A percentile compares a stretch with the other conserved stretches of the same genome.
Conservation (phyloP, 1,140 invertebrate genomes). For the Oedothorax gibbosus region DNA sequence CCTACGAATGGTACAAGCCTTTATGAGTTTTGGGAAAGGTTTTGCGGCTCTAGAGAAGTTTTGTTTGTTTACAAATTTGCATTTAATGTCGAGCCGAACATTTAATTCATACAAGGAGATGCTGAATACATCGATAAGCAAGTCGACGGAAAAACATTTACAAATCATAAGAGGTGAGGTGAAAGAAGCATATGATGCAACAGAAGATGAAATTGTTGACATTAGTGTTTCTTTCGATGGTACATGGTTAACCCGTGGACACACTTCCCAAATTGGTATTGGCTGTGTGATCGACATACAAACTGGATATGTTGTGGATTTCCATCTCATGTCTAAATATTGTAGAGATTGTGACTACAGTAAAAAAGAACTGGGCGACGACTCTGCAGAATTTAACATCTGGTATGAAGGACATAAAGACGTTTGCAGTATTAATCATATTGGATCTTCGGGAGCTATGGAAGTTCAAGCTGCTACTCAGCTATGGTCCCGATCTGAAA, state of each 20-base stretch:
- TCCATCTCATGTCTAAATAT: not conserved
- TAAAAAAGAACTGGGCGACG: not conserved
- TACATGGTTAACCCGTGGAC: not conserved
- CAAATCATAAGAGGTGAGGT: not conserved
- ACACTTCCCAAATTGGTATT: not conserved
- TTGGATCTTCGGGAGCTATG: too few relatives aligned
- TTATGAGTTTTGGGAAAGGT: too few relatives aligned
- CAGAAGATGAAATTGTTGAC: too few relatives aligned
- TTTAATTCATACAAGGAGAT: constrained; percentile 2
- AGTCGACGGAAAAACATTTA: not conserved
- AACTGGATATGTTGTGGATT: not conserved
- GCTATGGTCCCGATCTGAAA: constrained; percentile 1
- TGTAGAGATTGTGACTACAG: not conserved
- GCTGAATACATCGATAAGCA: not conserved
- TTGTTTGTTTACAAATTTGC: not conserved
- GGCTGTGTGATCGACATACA: constrained; percentile 5
- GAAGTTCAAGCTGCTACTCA: not conserved
- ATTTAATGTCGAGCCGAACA: not conserved
- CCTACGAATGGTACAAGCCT: too few relatives aligned
- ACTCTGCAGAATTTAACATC: not conserved
- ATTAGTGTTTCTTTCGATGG: not conserved
- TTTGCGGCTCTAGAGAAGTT: too few relatives aligned
- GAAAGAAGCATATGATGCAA: not conserved
- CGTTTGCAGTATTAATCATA: too few relatives aligned
- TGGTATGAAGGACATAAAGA: not conserved